Conservation (phyloP, 2,113 vertebrate genomes). For the Plestiodon gilberti region DNA sequence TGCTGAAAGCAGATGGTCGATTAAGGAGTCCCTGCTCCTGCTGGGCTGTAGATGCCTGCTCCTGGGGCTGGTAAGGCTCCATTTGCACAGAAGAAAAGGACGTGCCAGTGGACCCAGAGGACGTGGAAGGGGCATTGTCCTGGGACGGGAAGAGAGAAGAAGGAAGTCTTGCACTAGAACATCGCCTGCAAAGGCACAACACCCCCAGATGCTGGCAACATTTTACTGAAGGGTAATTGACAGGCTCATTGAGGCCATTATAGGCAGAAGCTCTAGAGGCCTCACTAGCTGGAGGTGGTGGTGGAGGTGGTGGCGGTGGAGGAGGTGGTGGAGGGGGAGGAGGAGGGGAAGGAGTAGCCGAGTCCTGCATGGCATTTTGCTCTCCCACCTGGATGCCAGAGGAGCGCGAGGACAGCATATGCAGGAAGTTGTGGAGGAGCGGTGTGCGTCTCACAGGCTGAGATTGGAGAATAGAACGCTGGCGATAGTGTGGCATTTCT, state of each 20-base stretch:
- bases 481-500: conserved; percentile 94
- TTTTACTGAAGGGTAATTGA: conserved; percentile 84
- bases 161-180: conserved; percentile 85
- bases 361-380: conserved; percentile 84
- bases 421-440: conserved; percentile 98
- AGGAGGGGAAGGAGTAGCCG: conserved; percentile 82
- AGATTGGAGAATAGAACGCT: conserved; percentile 93
- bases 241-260: conserved; percentile 84
- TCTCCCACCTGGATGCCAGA: conserved; percentile 88
- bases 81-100: conserved; percentile 94
- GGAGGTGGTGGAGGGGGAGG: conserved; percentile 72
- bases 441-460: conserved; percentile 96
- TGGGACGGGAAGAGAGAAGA: conserved; percentile 81
- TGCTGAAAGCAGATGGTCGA: conserved; percentile 95
- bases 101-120: conserved; percentile 84
- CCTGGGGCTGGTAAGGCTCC: conserved; percentile 85
- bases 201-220: conserved; percentile 97
- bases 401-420: conserved; percentile 96
- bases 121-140: conserved; percentile 78
- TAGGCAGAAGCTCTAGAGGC: conserved; percentile 86
- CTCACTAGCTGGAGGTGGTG: conserved; percentile 77
- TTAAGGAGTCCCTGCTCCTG: conserved; percentile 84
- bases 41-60: conserved; percentile 82
- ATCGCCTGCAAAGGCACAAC: conserved; percentile 94
- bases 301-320: conserved; percentile 74